phyloP scores from a whole-genome alignment of 2,888 invertebrate genomes.

The Drymonia ruficornis region DNA sequence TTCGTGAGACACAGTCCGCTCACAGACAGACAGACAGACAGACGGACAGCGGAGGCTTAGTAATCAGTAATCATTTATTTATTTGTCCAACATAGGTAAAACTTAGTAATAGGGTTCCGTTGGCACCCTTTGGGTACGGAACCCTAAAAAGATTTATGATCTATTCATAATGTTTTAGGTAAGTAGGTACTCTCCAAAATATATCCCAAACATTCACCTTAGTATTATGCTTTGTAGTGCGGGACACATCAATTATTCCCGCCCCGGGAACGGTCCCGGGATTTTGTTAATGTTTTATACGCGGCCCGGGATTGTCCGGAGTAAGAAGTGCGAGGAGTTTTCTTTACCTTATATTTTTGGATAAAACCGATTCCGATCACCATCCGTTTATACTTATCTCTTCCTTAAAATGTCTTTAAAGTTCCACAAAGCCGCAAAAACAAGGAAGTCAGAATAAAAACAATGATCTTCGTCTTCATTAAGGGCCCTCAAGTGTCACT shows the following conservation, averaged over 20 bases:
- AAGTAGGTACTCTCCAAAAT: not conserved
- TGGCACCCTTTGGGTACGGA: too few relatives aligned
- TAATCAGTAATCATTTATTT: too few relatives aligned
- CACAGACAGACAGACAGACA: too few relatives aligned
- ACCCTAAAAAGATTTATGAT: too few relatives aligned
- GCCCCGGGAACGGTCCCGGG: slow-evolving; percentile 23
- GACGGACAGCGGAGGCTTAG: too few relatives aligned
- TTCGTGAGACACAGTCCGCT: too few relatives aligned
- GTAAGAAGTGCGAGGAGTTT: not conserved
- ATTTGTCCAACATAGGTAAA: too few relatives aligned
- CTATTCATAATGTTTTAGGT: too few relatives aligned
- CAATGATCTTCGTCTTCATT: slow-evolving; percentile 3
- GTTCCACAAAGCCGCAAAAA: not conserved
- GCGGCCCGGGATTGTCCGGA: slow-evolving; percentile 30
- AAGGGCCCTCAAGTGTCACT: not conserved
- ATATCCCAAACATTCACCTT: not conserved
- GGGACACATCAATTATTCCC: slow-evolving; percentile 37
- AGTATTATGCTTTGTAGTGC: slow-evolving; percentile 26
- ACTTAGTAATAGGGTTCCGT: too few relatives aligned
- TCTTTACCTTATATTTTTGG: not conserved
- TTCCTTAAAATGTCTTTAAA: not conserved
- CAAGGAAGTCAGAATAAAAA: not conserved
- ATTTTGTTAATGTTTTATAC: slow-evolving; percentile 40
- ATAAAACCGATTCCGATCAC: too few relatives aligned
- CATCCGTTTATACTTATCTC: too few relatives aligned